phyloP scores from a whole-genome alignment of 2,888 invertebrate genomes.

The Enoplolaimus lenunculus region DNA sequence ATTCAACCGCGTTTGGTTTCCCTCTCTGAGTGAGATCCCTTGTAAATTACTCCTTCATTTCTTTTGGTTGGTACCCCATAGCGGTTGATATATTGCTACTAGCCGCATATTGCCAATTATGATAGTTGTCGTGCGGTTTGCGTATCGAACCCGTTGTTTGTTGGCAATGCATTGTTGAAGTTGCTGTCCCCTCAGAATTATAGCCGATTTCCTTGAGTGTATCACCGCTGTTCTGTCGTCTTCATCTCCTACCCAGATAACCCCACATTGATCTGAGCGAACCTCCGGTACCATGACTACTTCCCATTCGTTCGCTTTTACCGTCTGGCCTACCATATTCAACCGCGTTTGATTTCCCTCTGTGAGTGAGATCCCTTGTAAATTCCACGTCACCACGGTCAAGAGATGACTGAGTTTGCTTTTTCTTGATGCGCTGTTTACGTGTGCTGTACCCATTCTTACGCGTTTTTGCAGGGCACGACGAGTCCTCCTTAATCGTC shows the following conservation, averaged over 20 bases:
- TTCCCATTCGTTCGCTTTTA: not conserved
- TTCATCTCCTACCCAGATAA: conserved; percentile 1
- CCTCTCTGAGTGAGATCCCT: not conserved
- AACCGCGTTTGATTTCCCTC: not conserved
- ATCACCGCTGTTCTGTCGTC: not conserved
- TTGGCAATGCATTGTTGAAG: not conserved
- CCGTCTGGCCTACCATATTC: not conserved
- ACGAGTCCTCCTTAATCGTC: not conserved
- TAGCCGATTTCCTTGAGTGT: not conserved
- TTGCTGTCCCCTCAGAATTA: not conserved
- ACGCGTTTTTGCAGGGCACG: not conserved
- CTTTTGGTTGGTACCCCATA: not conserved
- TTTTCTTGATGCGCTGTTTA: no score
- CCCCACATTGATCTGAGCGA: not conserved
- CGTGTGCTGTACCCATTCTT: not conserved
- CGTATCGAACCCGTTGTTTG: not conserved
- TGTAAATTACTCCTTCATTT: not conserved
- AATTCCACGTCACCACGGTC: not conserved
- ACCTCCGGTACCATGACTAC: not conserved
- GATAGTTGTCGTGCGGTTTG: conserved; percentile 1
- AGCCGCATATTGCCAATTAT: not conserved
- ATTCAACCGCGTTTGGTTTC: not conserved
- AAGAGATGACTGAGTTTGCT: no score
- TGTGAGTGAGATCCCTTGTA: not conserved
- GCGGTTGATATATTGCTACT: conserved; percentile 1